These are phyloP conservation scores for Telenomus remus DNA, from an alignment of 1,140 invertebrate genomes.

Conservation along the genomic window DNA sequence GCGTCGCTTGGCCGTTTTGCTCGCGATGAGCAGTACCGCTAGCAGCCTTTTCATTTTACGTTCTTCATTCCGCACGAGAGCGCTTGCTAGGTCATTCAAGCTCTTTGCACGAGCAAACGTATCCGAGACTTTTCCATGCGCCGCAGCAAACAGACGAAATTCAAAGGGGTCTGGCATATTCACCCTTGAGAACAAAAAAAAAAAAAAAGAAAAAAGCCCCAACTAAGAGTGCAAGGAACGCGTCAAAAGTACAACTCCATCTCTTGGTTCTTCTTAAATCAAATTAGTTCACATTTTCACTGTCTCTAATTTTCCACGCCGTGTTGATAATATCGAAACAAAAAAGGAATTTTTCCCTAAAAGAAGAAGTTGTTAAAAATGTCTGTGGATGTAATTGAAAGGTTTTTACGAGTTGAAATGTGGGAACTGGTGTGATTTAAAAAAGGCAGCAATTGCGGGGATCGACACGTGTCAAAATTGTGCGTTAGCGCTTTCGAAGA, in stretches of 20 bases:
- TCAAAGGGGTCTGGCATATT: constrained; percentile 22
- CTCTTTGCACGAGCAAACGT: constrained; percentile 36
- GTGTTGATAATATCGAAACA: background rate
- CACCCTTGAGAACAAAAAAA: constrained; percentile 16
- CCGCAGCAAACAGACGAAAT: constrained; percentile 26
- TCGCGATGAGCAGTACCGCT: constrained; percentile 39
- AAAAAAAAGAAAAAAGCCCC: background rate
- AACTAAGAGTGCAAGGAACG: constrained; percentile 27
- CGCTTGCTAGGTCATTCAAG: constrained; percentile 48
- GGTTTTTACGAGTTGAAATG: background rate
- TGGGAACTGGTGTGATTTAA: background rate
- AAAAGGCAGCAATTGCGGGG: background rate
- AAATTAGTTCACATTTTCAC: constrained; percentile 13
- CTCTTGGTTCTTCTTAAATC: constrained; percentile 15
- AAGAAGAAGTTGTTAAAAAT: too few relatives aligned
- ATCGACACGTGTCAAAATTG: constrained; percentile 30
- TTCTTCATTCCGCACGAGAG: constrained; percentile 53
- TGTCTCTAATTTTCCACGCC: too few relatives aligned
- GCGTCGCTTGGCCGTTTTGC: constrained; percentile 17
- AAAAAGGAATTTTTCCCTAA: too few relatives aligned
- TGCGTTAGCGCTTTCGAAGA: constrained; percentile 10
- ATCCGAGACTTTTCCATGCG: constrained; percentile 32
- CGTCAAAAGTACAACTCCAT: constrained; percentile 13
- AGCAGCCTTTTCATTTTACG: constrained; percentile 52
- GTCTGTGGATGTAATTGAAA: too few relatives aligned